Evolutionary conservation across 2,797 vertebrate genomes (phyloP).

Genomic region (Leucoraja ocellata): DNA sequence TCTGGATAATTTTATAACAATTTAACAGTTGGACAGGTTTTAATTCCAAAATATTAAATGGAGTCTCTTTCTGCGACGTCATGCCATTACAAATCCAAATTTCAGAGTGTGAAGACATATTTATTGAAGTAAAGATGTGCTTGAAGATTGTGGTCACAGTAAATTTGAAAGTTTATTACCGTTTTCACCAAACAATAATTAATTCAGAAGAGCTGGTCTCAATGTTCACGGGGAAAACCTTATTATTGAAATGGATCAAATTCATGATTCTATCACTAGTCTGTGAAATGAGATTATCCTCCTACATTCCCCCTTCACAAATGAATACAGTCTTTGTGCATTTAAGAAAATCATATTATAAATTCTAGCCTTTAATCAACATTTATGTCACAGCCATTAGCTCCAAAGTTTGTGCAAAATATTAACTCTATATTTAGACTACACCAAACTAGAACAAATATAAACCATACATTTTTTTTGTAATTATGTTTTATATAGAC

Average conservation of each 20-base stretch:
- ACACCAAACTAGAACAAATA: neutral
- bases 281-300: constrained; percentile 1
- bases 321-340: neutral
- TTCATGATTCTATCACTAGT: neutral
- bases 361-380: neutral
- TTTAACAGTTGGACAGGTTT: constrained; percentile 1
- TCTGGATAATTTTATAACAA: neutral
- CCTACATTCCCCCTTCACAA: neutral
- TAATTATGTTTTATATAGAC: neutral
- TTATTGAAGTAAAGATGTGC: neutral
- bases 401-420: neutral
- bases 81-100: neutral
- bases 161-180: neutral
- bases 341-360: constrained; percentile 1
- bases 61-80: neutral
- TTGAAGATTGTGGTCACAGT: neutral
- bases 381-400: neutral
- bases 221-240: constrained; percentile 10
- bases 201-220: constrained; percentile 7
- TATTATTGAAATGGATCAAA: neutral
- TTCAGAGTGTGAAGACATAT: neutral
- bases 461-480: neutral
- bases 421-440: neutral
- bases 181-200: neutral
- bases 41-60: neutral